Conservation (phyloP, 2,888 invertebrate species). For the Sepiola atlantica region DNA sequence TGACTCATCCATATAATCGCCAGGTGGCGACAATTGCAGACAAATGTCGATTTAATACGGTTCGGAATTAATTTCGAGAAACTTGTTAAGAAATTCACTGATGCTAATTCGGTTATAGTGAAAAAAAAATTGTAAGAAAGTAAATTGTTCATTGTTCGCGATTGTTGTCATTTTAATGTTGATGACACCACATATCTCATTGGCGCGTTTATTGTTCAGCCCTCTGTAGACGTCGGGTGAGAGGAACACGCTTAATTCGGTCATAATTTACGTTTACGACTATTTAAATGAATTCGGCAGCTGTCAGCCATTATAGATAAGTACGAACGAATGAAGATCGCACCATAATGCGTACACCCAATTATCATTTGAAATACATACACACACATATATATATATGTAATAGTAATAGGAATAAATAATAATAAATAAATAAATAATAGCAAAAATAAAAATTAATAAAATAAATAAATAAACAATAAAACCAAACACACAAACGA, state of each 20-base stretch:
- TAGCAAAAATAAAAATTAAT: too few species aligned
- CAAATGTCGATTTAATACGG: not conserved
- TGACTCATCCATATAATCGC: not conserved
- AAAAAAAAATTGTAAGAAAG: not conserved
- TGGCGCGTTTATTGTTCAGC: not conserved
- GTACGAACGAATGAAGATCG: not conserved
- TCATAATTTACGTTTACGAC: not conserved
- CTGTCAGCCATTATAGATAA: slow-evolving; percentile 5
- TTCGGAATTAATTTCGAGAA: not conserved
- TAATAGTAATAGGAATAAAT: not conserved
- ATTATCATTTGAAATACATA: not conserved
- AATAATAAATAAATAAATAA: too few species aligned
- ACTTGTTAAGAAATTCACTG: not conserved
- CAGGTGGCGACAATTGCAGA: not conserved
- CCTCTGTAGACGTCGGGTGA: not conserved
- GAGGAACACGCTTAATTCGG: not conserved
- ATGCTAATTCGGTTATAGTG: not conserved
- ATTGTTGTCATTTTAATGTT: not conserved
- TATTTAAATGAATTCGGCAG: not conserved
- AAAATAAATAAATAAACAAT: too few species aligned
- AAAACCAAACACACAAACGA: too few species aligned
- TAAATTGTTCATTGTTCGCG: slow-evolving; percentile 32
- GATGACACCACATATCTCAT: not conserved
- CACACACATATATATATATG: not conserved
- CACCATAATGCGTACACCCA: not conserved